These are phyloP conservation scores for Lepetodrilus schrolli DNA, from an alignment of 2,888 invertebrate genomes.

Conservation along the genomic window DNA sequence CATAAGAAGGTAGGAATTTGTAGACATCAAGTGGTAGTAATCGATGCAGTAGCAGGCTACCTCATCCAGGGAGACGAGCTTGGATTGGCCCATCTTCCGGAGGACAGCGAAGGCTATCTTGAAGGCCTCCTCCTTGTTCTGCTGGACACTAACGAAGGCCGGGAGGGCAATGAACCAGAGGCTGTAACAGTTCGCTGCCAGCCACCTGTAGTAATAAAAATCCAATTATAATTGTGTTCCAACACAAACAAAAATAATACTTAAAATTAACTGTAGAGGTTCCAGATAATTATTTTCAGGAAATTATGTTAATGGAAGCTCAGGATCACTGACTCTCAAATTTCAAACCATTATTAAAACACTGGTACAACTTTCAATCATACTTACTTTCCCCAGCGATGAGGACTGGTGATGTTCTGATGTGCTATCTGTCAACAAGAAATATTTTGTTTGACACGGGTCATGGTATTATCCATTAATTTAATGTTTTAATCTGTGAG, in stretches of 20 bases:
- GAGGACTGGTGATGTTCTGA: conserved; percentile 82
- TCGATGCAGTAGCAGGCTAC: conserved; percentile 76
- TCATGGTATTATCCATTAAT: too few species aligned
- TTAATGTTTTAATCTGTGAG: too few species aligned
- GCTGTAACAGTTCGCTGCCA: conserved; percentile 79
- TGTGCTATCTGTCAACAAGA: conserved; percentile 77
- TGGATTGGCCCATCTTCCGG: conserved; percentile 88
- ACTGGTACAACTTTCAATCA: background rate
- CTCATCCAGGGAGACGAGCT: conserved; percentile 91
- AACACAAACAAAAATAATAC: too few species aligned
- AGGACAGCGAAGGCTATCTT: conserved; percentile 90
- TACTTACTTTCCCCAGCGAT: conserved; percentile 89
- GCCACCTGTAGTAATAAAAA: conserved; percentile 68
- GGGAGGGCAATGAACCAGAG: conserved; percentile 97
- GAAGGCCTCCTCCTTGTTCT: conserved; percentile 86
- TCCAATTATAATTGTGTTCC: too few species aligned
- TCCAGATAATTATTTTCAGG: too few species aligned
- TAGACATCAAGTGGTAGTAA: too few species aligned
- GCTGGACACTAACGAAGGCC: conserved; percentile 81
- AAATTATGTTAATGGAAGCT: too few species aligned
- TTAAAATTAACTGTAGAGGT: too few species aligned
- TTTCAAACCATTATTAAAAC: too few species aligned
- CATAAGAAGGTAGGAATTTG: too few species aligned
- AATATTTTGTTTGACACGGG: too few species aligned
- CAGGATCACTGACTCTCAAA: too few species aligned